Conservation (phyloP, 2,113 vertebrate species). For the Centrocercus urophasianus region DNA sequence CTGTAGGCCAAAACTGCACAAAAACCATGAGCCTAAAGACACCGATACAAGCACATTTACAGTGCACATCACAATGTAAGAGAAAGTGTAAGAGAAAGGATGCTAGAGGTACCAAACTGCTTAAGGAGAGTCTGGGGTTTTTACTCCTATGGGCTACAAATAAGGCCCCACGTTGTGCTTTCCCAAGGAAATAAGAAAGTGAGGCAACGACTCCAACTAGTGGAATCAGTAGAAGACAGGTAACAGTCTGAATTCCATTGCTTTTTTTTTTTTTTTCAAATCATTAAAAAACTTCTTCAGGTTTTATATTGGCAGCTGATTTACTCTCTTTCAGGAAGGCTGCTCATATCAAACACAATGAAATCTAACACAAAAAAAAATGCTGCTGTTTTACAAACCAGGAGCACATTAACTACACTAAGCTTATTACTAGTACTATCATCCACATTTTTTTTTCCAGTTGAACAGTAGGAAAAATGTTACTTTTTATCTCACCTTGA, state of each 20-base stretch:
- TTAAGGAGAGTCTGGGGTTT: not conserved
- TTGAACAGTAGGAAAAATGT: too few species aligned
- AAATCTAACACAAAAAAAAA: not conserved
- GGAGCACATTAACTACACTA: not conserved
- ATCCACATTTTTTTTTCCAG: not conserved
- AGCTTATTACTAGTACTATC: not conserved
- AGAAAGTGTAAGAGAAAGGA: not conserved
- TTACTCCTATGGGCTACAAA: not conserved
- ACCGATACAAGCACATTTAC: not conserved
- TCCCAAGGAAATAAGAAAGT: not conserved
- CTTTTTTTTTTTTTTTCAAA: not conserved
- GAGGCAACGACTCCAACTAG: not conserved
- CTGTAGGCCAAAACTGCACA: not conserved
- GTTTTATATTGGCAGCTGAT: not conserved
- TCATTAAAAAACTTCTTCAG: not conserved
- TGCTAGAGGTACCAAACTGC: not conserved
- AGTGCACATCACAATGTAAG: too few species aligned
- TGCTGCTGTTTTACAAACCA: not conserved
- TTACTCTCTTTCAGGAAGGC: not conserved
- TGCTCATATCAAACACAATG: not conserved
- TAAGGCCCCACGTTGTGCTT: not conserved
- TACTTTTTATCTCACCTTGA: slow-evolving; percentile 81
- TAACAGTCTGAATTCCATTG: not conserved
- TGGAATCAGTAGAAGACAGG: not conserved
- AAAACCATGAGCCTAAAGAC: not conserved